Evolutionary conservation across 1,140 invertebrate species (phyloP), one percentile per base, ranked within the genome.

Genomic region (Eupristina koningsbergeri): DNA sequence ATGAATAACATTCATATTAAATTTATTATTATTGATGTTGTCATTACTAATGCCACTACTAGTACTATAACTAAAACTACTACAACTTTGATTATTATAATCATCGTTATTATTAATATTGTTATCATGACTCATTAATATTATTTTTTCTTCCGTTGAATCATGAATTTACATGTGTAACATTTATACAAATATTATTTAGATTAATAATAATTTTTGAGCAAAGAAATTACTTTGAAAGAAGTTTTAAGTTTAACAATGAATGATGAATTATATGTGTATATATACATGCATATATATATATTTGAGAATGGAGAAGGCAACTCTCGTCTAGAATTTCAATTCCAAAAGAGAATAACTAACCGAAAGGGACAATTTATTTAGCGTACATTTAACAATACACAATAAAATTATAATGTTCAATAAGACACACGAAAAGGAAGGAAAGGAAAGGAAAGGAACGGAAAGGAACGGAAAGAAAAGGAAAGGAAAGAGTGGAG

Each of bases 321-420:
- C 31, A 39, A 41, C 79, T 80, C 34, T 80, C 50, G 58, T 58
- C 47, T 73, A 34, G n/a, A n/a, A n/a, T n/a, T n/a, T n/a, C 6
- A 50, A 69, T 69, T 67, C 39, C 69, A 69, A 69, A 45, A 17
- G 47, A 58, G 47, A 73, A 80, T 31, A 73, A 58, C 41, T 58
- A 53, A 41, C 29, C 47, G 67, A 71, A 74, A 61, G 47, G 71
- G 47, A 83, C 78, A 84, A 76, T 75, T 79, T 83, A 47, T 58
- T 64, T 36, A 31, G 47, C 80, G 82, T 29, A 41, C 31, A 29
- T 81, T 74, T 61, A 74, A 63, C 73, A 75, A 81, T 85, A 76
- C 71, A 47, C 50, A 81, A 73, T 64, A 84, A 78, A 64, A 75
- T 81, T 81, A 75, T 47, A 50, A 67, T 29, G 69, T 73, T 47